These are phyloP conservation scores for Drosophila ogumai DNA, from an alignment of 1,140 invertebrate genomes.

Conservation along the genomic window DNA sequence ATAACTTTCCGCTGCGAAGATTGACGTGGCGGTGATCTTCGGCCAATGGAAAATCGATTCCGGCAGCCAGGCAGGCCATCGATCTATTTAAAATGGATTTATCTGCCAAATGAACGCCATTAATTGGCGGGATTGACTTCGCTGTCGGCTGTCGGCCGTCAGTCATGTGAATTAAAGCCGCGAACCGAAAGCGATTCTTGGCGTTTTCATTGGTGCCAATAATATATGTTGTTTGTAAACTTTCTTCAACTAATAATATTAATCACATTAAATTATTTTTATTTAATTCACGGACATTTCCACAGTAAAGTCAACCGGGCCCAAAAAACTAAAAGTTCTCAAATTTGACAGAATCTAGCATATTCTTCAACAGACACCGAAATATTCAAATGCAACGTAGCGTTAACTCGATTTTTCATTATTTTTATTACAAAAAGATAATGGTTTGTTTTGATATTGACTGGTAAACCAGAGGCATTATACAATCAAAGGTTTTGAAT, in stretches of 20 bases:
- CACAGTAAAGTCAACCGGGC: too few relatives aligned
- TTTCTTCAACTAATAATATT: background rate
- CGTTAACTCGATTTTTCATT: too few relatives aligned
- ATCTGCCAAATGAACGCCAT: conserved; percentile 15
- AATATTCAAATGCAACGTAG: too few relatives aligned
- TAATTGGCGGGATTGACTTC: background rate
- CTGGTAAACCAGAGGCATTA: too few relatives aligned
- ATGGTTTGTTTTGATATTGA: too few relatives aligned
- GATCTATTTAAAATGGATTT: conserved; percentile 28
- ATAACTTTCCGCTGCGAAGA: conserved; percentile 26
- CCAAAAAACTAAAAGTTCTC: too few relatives aligned
- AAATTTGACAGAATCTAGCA: too few relatives aligned
- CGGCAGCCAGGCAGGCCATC: conserved; percentile 6
- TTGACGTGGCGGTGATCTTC: conserved; percentile 25
- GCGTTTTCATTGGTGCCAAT: conserved; percentile 9
- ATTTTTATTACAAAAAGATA: too few relatives aligned
- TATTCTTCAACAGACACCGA: too few relatives aligned
- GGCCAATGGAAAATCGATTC: conserved; percentile 17
- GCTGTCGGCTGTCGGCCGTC: conserved; percentile 1
- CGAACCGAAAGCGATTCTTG: background rate
- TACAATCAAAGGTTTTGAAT: too few relatives aligned
- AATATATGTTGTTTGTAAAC: background rate
- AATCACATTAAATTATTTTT: background rate
- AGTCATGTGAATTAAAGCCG: background rate
- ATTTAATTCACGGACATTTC: too few relatives aligned